Conservation (phyloP, 1,140 invertebrate species). For the Aricia agestis region DNA sequence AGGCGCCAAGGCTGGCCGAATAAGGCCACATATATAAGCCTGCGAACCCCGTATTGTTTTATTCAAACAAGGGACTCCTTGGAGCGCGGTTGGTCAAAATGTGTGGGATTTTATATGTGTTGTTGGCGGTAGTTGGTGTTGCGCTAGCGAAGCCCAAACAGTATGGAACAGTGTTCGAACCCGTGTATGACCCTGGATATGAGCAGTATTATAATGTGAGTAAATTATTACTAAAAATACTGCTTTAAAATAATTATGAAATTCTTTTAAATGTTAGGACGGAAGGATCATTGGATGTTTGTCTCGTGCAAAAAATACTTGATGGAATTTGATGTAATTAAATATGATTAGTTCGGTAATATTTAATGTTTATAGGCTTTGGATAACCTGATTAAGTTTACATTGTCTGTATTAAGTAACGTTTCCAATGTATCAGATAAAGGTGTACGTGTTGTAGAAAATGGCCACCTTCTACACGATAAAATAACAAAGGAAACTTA, state of each 20-base stretch:
- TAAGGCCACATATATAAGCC: conserved; percentile 67
- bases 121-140: conserved; percentile 39
- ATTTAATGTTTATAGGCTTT: too few species aligned
- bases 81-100: conserved; percentile 40
- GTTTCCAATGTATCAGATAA: too few species aligned
- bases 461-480: too few species aligned
- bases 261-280: not conserved
- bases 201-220: conserved; percentile 54
- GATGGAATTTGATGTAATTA: too few species aligned
- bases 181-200: conserved; percentile 31
- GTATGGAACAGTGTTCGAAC: conserved; percentile 22
- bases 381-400: too few species aligned
- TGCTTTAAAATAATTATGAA: not conserved
- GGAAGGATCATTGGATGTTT: too few species aligned
- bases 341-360: too few species aligned
- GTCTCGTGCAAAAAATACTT: too few species aligned
- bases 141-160: conserved; percentile 40
- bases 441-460: too few species aligned
- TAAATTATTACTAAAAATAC: conserved; percentile 5
- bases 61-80: conserved; percentile 48
- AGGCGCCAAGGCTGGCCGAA: conserved; percentile 52
- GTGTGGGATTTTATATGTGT: conserved; percentile 42
- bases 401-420: too few species aligned
- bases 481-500: too few species aligned
- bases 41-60: conserved; percentile 54